Evolutionary conservation across 2,797 vertebrate species (phyloP).

Genomic region (Trachops cirrhosus): DNA sequence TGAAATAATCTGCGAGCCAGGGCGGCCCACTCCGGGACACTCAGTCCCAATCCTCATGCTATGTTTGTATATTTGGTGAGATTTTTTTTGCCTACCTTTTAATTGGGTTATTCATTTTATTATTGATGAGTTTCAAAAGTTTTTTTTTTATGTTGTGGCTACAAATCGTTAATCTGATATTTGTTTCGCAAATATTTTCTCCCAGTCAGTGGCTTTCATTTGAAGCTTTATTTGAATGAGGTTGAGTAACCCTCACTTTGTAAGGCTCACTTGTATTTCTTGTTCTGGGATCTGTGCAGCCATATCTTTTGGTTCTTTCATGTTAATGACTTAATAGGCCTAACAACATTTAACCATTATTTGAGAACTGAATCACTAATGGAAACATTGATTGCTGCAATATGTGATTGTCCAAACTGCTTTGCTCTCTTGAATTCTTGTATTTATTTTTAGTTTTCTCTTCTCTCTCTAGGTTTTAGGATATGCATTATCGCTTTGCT

Average conservation of each 20-base stretch:
- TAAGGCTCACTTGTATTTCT: neutral
- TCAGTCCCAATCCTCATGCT: neutral
- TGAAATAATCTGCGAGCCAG: neutral
- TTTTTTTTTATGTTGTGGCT: neutral
- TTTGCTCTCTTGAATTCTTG: neutral
- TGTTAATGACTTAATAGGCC: neutral
- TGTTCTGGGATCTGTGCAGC: neutral
- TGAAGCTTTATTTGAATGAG: neutral
- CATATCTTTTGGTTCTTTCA: neutral
- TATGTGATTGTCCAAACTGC: neutral
- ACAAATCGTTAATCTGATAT: neutral
- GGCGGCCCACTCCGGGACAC: neutral
- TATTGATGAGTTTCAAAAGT: neutral
- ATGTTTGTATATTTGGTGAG: neutral
- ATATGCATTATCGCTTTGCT: neutral
- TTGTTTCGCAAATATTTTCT: constrained; percentile 44
- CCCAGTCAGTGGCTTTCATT: neutral
- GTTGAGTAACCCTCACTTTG: neutral
- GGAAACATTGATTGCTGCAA: neutral
- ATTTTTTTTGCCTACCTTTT: neutral
- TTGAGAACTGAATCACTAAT: neutral
- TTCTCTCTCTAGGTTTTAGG: neutral
- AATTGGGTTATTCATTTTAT: neutral
- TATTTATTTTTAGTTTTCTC: neutral
- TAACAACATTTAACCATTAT: neutral